These are phyloP conservation scores for Drosophila lini DNA, from an alignment of 1,140 invertebrate species.

Conservation along the genomic window DNA sequence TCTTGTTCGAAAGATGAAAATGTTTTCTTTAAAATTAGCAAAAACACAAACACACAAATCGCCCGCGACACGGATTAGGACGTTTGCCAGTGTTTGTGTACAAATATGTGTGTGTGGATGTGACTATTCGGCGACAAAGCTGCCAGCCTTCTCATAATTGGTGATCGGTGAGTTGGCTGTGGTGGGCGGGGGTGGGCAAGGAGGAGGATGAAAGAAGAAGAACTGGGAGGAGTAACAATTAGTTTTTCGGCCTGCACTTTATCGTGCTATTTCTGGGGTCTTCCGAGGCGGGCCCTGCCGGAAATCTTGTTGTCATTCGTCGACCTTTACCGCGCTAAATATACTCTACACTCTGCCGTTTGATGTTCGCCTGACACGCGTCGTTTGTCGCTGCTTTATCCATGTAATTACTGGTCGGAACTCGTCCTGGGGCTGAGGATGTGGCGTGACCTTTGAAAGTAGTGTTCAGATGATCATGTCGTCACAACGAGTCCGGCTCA, in stretches of 20 bases:
- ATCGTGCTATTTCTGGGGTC: constrained; percentile 60
- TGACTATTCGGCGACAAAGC: constrained; percentile 34
- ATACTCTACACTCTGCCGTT: constrained; percentile 30
- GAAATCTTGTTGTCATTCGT: constrained; percentile 78
- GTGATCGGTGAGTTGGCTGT: constrained; percentile 28
- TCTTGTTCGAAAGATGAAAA: constrained; percentile 77
- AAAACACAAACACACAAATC: constrained; percentile 52
- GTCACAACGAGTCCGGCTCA: constrained; percentile 15
- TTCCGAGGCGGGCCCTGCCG: constrained; percentile 51
- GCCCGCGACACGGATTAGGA: constrained; percentile 43
- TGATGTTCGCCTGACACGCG: constrained; percentile 22
- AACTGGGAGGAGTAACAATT: constrained; percentile 50
- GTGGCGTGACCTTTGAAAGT: constrained; percentile 29
- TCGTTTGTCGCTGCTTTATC: constrained; percentile 17
- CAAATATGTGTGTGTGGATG: constrained; percentile 20
- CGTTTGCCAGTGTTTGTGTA: constrained; percentile 34
- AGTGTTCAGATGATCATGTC: constrained; percentile 19
- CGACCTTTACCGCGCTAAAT: constrained; percentile 71
- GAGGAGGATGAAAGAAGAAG: constrained; percentile 2
- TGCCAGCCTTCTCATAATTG: constrained; percentile 63
- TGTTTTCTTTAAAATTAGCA: constrained; percentile 81
- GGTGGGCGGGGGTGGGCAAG: neutral
- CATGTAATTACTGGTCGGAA: constrained; percentile 30
- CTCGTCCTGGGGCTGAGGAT: constrained; percentile 7
- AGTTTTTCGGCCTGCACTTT: constrained; percentile 59